These are phyloP conservation scores for Dissostichus mawsoni DNA, from an alignment of 2,113 vertebrate genomes.

Conservation along the genomic window DNA sequence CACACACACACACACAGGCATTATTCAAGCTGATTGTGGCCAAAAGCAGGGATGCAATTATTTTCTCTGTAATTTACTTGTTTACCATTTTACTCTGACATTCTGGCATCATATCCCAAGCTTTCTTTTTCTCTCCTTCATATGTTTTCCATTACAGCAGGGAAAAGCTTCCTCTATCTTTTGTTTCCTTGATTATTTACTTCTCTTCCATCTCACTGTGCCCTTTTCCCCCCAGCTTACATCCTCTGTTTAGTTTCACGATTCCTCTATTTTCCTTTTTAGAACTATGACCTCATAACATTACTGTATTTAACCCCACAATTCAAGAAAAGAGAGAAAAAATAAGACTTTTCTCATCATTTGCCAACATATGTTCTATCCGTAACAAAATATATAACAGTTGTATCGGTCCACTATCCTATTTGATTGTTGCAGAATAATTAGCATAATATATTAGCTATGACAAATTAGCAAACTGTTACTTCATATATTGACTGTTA, in stretches of 20 bases:
- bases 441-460: neutral
- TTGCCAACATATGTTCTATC: neutral
- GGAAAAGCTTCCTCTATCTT: neutral
- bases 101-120: slow-evolving; percentile 6
- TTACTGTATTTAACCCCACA: neutral
- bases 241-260: neutral
- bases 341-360: neutral
- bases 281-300: neutral
- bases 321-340: neutral
- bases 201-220: neutral
- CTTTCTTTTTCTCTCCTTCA: neutral
- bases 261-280: neutral
- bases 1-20: slow-evolving; percentile 13
- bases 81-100: slow-evolving; percentile 39
- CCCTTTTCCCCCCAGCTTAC: neutral
- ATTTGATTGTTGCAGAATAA: neutral
- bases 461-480: neutral
- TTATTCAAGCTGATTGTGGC: slow-evolving; percentile 39
- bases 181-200: neutral
- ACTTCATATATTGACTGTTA: neutral
- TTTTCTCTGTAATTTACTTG: slow-evolving; percentile 32
- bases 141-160: neutral
- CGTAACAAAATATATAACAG: neutral
- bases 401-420: neutral
- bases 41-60: slow-evolving; percentile 27